Evolutionary conservation across 2,113 vertebrate genomes (phyloP).

Genomic region (Mastomys natalensis): DNA sequence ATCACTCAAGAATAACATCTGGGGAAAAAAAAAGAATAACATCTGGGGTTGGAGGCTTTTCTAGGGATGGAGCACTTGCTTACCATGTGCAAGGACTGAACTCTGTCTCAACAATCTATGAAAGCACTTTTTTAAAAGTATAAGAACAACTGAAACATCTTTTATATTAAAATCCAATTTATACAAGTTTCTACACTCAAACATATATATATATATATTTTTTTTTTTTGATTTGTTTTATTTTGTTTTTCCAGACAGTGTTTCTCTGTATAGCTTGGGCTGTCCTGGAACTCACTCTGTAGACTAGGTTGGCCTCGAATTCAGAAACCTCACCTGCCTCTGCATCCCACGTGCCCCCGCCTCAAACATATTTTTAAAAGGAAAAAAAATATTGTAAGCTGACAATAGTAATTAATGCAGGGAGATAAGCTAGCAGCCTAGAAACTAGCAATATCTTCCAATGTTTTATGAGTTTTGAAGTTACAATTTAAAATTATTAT

Average conservation of each 20-base stretch:
- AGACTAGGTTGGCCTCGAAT: no score
- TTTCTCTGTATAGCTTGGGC: no score
- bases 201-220: no score
- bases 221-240: no score
- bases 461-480: constrained; percentile 24
- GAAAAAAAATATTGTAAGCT: neutral
- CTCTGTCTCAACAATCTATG: no score
- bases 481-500: constrained; percentile 47
- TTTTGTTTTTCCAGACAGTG: no score
- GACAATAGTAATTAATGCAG: neutral
- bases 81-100: neutral
- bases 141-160: neutral
- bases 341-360: no score
- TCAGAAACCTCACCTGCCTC: no score
- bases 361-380: neutral
- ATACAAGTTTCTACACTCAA: constrained; percentile 25
- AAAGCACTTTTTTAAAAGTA: neutral
- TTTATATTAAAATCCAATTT: constrained; percentile 35
- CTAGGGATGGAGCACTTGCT: neutral
- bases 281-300: no score
- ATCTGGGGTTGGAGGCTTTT: no score
- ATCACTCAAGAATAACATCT: neutral
- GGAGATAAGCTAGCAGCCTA: neutral
- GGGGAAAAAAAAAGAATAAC: neutral
- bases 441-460: constrained; percentile 48